These are phyloP conservation scores for Gyrodactylus bullatarudis DNA, from an alignment of 1,140 invertebrate genomes.

Conservation along the genomic window DNA sequence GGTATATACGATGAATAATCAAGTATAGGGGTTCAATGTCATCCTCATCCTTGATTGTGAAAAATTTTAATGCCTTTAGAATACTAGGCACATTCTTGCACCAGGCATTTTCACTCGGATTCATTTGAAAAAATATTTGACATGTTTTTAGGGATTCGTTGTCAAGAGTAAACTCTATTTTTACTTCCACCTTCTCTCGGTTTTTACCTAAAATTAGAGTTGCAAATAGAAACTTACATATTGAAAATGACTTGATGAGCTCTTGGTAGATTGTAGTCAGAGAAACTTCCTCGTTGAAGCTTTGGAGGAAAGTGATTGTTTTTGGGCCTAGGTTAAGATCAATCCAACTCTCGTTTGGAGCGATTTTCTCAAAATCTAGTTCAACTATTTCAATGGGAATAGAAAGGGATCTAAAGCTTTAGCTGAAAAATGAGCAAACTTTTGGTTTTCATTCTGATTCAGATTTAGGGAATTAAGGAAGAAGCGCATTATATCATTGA, in stretches of 20 bases:
- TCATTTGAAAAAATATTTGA: neutral
- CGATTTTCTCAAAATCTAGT: neutral
- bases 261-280: neutral
- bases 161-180: neutral
- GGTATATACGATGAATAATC: neutral
- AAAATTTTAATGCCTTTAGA: neutral
- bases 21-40: neutral
- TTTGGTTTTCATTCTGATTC: neutral
- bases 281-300: neutral
- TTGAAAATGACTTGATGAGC: neutral
- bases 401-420: neutral
- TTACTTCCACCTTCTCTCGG: neutral
- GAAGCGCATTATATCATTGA: neutral
- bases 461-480: neutral
- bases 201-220: too few species aligned
- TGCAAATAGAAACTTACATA: too few species aligned
- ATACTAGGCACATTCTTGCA: neutral
- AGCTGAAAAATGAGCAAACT: neutral
- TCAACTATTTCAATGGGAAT: neutral
- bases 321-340: neutral
- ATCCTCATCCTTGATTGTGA: neutral
- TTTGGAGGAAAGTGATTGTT: neutral
- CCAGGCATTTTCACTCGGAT: neutral
- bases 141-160: neutral
- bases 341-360: neutral